Evolutionary conservation across 2,113 vertebrate species (phyloP).

Genomic region (Vulpes lagopus): DNA sequence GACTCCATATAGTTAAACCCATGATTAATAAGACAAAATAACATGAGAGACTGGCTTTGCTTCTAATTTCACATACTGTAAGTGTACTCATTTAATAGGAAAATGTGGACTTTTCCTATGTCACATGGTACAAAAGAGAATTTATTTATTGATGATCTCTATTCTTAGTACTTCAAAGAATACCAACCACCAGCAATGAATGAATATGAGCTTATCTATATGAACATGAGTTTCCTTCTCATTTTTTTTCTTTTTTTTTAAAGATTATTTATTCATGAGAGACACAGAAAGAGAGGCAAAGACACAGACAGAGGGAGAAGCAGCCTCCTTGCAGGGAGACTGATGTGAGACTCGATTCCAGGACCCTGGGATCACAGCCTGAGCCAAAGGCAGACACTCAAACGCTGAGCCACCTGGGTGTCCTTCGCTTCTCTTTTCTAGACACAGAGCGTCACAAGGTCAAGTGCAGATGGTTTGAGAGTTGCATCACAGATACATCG

Average conservation of each 20-base stretch:
- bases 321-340: too few relatives aligned
- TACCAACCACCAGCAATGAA: not conserved
- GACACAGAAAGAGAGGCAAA: too few relatives aligned
- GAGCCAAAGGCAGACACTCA: too few relatives aligned
- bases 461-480: not conserved
- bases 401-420: too few relatives aligned
- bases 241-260: not conserved
- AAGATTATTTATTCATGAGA: too few relatives aligned
- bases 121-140: not conserved
- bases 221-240: not conserved
- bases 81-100: not conserved
- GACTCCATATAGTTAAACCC: not conserved
- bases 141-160: constrained; percentile 11
- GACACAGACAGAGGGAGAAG: too few relatives aligned
- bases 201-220: not conserved
- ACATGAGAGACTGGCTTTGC: not conserved
- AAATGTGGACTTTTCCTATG: not conserved
- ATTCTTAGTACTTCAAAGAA: not conserved
- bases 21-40: not conserved
- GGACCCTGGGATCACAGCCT: too few relatives aligned
- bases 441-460: not conserved
- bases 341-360: too few relatives aligned
- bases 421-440: not conserved
- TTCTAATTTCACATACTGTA: not conserved
- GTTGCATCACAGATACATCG: not conserved